Evolutionary conservation across 2,797 vertebrate species (phyloP), one percentile per base, ranked within the genome.

Genomic region (Yasuhikotakia modesta): DNA sequence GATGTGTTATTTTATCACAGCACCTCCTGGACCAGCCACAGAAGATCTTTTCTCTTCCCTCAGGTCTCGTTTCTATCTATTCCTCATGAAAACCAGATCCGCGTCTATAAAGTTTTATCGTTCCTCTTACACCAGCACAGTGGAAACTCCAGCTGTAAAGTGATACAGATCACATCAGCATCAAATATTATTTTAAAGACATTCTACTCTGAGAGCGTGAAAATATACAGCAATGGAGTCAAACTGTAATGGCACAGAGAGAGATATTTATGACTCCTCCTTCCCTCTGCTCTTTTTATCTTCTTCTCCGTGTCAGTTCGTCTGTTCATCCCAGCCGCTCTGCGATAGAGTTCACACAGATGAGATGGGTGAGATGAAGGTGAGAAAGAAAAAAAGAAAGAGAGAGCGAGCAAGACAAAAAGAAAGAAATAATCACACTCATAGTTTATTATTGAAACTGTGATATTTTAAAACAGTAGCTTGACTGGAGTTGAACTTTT

Each of bases 11-110:
- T 77, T 61, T 52, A 77, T 77, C 35, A 70, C 66, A 77, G 55
- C 55, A 70, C 55, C 43, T 77, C 66, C 45, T 70, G 75, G 55
- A 70, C 60, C 65, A 70, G 67, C 19, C n/a, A 52, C 43, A 64
- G 46, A 21, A 53, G 17, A 19, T 78, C 69, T 64, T 70, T 63
- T 61, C 57, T 53, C 58, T 78, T 64, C 50, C 67, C 76, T 45
- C 12, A 53, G 67, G 55, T 64, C 76, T 70, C 32, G 7, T 78
- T 70, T 12, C 0, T 70, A 78, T 70, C 76, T 32, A 19, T 70
- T 78, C 76, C 76, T 70, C 57, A 30, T 78, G 67, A 70, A 70
- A 70, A 78, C 53, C 45, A 70, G 67, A 70, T 70, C 76, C 67
- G 70, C 21, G 67, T 70, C 57, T 52, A 78, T 78, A 78, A 78